phyloP scores from a whole-genome alignment of 1,140 invertebrate genomes.

The Marisa cornuarietis region DNA sequence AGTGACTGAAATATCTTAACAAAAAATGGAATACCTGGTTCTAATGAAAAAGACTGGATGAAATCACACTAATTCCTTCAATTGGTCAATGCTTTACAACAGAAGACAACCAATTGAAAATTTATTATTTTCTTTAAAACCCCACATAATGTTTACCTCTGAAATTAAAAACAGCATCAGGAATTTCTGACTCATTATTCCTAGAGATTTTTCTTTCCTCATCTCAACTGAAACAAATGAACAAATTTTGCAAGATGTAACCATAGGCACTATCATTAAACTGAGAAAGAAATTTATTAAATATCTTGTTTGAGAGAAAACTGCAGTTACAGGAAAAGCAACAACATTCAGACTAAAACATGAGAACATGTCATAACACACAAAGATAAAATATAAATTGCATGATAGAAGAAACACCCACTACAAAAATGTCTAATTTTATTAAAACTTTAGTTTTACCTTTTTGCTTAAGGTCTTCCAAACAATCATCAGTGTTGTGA shows the following conservation, averaged over 20 bases:
- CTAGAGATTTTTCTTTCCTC: constrained; percentile 72
- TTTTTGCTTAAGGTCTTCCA: constrained; percentile 16
- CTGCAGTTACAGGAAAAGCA: background rate
- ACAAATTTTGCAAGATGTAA: background rate
- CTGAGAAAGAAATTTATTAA: background rate
- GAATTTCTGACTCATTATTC: constrained; percentile 78
- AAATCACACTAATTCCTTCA: too few species aligned
- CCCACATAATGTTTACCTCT: constrained; percentile 68
- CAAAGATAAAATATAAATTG: too few species aligned
- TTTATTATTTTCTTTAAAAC: background rate
- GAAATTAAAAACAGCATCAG: constrained; percentile 78
- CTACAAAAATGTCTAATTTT: too few species aligned
- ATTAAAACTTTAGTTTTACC: background rate
- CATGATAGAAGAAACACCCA: too few species aligned
- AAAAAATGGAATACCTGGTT: too few species aligned
- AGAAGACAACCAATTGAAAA: too few species aligned
- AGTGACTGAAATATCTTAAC: too few species aligned
- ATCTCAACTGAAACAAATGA: constrained; percentile 42
- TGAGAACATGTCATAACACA: too few species aligned
- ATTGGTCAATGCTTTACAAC: too few species aligned
- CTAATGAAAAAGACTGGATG: too few species aligned
- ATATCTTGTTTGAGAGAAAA: background rate
- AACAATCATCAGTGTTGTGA: background rate
- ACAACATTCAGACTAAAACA: too few species aligned
- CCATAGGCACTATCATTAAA: background rate